Conservation (phyloP, 2,888 invertebrate genomes). For the Torymus aiolomorphi region DNA sequence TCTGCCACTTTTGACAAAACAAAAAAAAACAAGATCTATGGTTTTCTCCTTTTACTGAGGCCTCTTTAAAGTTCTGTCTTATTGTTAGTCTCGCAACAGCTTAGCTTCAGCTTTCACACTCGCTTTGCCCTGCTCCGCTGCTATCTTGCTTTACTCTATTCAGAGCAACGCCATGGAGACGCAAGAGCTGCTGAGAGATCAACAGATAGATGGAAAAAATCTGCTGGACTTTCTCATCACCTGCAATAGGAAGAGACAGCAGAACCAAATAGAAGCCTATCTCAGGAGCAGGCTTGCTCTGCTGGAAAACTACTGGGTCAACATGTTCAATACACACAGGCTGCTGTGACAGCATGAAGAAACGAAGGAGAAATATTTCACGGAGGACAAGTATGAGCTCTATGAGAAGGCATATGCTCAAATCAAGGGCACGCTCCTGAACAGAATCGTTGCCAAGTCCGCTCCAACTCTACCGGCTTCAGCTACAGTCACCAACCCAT, state of each 20-base stretch:
- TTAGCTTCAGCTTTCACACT: too few species aligned
- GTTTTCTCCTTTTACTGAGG: too few species aligned
- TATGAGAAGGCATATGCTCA: background rate
- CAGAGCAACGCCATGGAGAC: too few species aligned
- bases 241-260: background rate
- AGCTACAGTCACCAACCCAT: background rate
- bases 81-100: too few species aligned
- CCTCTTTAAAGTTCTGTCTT: too few species aligned
- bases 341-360: background rate
- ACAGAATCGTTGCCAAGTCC: background rate
- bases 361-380: background rate
- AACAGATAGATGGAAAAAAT: background rate
- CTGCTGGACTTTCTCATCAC: background rate
- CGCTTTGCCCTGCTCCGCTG: too few species aligned
- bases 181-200: too few species aligned
- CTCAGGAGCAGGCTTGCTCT: background rate
- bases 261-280: background rate
- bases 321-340: too few species aligned
- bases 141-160: too few species aligned
- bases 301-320: background rate
- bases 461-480: background rate
- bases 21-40: too few species aligned
- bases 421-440: background rate
- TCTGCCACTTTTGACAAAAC: too few species aligned
- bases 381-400: background rate